Percentiles rank a stretch among this genome's conserved stretches.
Conservation (phyloP, 2,797 vertebrate species). For the Heliangelus exortis region DNA sequence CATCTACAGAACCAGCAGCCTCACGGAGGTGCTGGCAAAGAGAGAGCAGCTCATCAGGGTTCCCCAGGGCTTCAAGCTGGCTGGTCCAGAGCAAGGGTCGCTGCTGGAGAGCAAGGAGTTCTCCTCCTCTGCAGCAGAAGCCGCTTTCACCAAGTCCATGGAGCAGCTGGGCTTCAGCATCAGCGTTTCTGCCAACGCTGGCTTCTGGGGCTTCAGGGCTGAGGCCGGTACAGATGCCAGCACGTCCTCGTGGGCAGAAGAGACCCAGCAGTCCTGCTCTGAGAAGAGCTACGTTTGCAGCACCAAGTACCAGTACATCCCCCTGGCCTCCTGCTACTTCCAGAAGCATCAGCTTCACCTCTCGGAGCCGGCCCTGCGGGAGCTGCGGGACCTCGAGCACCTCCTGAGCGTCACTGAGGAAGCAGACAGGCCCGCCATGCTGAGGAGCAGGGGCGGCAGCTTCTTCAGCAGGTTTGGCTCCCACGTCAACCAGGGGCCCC, state of each 20-base stretch:
- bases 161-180: constrained; percentile 66
- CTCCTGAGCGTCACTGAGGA: neutral
- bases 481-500: constrained; percentile 72
- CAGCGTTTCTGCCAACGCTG: neutral
- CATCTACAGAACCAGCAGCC: constrained; percentile 61
- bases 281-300: constrained; percentile 59
- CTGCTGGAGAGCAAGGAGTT: constrained; percentile 68
- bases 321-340: constrained; percentile 71
- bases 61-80: constrained; percentile 22
- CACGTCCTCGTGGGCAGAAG: neutral
- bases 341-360: constrained; percentile 56
- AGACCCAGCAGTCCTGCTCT: neutral
- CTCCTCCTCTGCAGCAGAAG: constrained; percentile 56
- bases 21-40: neutral
- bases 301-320: constrained; percentile 62
- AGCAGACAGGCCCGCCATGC: neutral
- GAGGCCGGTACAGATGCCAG: neutral
- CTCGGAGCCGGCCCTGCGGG: constrained; percentile 39
- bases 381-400: constrained; percentile 57
- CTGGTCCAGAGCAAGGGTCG: constrained; percentile 8
- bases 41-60: constrained; percentile 67
- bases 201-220: neutral
- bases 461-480: constrained; percentile 78
- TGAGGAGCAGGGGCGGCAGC: neutral
- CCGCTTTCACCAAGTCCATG: constrained; percentile 53